Evolutionary conservation across 2,888 invertebrate genomes (phyloP).

Genomic region (Helobdella robusta): DNA sequence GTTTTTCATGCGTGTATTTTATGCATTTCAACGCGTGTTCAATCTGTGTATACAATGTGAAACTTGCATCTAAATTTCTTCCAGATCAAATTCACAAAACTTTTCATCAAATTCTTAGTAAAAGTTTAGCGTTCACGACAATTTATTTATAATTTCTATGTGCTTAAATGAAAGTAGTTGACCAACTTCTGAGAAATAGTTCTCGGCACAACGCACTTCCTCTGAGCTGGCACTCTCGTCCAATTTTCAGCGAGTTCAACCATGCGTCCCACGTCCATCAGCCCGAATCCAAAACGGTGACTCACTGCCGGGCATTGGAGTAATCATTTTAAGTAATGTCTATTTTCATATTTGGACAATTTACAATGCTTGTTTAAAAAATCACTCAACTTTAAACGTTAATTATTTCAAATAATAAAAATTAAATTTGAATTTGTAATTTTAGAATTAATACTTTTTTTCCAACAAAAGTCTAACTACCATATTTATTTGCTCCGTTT

Average conservation of each 20-base stretch:
- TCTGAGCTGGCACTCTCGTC: slow-evolving; percentile 81
- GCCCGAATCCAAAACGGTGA: slow-evolving; percentile 91
- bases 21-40: too few species aligned
- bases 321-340: background rate
- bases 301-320: slow-evolving; percentile 59
- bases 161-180: too few species aligned
- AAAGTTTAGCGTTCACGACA: too few species aligned
- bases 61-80: too few species aligned
- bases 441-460: background rate
- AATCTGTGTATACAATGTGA: too few species aligned
- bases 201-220: slow-evolving; percentile 59
- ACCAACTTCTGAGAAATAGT: slow-evolving; percentile 1
- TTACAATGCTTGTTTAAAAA: too few species aligned
- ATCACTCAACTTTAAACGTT: background rate
- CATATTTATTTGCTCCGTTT: slow-evolving; percentile 71
- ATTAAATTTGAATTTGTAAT: background rate
- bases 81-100: too few species aligned
- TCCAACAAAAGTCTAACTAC: slow-evolving; percentile 16
- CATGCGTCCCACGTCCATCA: slow-evolving; percentile 92
- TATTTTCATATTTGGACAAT: too few species aligned
- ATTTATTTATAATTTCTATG: too few species aligned
- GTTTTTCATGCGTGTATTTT: too few species aligned
- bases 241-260: slow-evolving; percentile 75
- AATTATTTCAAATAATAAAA: background rate
- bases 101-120: too few species aligned